phyloP scores from a whole-genome alignment of 2,113 vertebrate species.

The Myodes glareolus region DNA sequence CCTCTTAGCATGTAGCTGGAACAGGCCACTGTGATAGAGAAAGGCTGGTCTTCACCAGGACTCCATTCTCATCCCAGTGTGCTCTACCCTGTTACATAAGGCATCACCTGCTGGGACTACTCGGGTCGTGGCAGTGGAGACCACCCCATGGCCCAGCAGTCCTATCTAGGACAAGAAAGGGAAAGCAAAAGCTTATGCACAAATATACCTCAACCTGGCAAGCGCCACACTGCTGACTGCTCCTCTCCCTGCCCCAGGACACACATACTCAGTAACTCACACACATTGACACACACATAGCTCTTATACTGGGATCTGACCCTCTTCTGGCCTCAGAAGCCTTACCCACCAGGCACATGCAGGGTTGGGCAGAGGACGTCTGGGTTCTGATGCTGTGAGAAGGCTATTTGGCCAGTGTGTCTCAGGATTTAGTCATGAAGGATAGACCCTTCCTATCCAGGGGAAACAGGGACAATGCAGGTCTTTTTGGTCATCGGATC shows the following conservation, averaged over 20 bases:
- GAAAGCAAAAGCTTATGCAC: conserved; percentile 35
- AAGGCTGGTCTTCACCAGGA: not conserved
- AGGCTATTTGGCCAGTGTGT: conserved; percentile 71
- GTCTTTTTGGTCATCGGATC: not conserved
- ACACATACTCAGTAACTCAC: not conserved
- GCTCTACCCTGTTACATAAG: not conserved
- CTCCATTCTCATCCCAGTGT: fast-evolving
- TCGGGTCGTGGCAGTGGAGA: not conserved
- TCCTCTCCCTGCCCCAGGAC: not conserved
- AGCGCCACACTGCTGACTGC: not conserved
- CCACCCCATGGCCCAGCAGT: fast-evolving
- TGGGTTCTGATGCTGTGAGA: not conserved
- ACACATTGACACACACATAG: not conserved
- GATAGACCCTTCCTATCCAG: conserved; percentile 68
- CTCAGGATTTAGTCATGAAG: conserved; percentile 85
- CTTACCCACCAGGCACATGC: not conserved
- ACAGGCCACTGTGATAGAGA: not conserved
- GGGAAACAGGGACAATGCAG: not conserved
- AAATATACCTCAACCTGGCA: conserved; percentile 56
- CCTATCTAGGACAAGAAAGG: conserved; percentile 38
- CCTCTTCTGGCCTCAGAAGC: not conserved
- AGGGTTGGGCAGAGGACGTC: not conserved
- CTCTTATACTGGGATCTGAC: not conserved
- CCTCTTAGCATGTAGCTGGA: not conserved
- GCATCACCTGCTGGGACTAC: not conserved